A percentile compares a stretch with the other conserved stretches of the same genome.
These are phyloP conservation scores for Pseudopodoces humilis DNA, from an alignment of 2,113 vertebrate species.

Conservation along the genomic window DNA sequence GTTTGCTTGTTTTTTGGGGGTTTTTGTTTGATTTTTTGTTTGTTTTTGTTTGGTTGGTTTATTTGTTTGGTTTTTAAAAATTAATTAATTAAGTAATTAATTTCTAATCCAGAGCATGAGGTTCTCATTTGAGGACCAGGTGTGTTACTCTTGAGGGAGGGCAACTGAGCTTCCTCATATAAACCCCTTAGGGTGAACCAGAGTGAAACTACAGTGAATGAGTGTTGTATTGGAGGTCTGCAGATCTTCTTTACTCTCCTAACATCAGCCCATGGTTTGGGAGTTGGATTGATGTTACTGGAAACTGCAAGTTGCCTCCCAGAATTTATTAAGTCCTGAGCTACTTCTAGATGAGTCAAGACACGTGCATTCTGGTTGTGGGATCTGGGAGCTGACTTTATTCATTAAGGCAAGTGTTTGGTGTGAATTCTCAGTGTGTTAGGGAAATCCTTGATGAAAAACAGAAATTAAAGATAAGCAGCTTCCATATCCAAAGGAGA, in stretches of 20 bases:
- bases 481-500: not conserved
- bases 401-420: not conserved
- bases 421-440: not conserved
- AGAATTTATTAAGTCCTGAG: not conserved
- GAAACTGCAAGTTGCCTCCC: not conserved
- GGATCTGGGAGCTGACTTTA: not conserved
- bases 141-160: not conserved
- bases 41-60: not conserved
- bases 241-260: not conserved
- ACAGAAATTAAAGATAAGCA: not conserved
- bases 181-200: not conserved
- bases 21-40: not conserved
- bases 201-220: rapidly evolving
- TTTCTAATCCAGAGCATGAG: not conserved
- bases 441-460: not conserved
- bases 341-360: not conserved
- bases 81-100: not conserved
- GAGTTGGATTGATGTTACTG: not conserved
- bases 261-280: not conserved
- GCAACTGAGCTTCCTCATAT: not conserved
- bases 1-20: too few species aligned
- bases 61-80: too few species aligned
- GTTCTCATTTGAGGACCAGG: not conserved
- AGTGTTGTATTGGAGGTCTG: not conserved
- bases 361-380: rapidly evolving